Conservation (phyloP, 2,797 vertebrate genomes). For the Squalus acanthias region DNA sequence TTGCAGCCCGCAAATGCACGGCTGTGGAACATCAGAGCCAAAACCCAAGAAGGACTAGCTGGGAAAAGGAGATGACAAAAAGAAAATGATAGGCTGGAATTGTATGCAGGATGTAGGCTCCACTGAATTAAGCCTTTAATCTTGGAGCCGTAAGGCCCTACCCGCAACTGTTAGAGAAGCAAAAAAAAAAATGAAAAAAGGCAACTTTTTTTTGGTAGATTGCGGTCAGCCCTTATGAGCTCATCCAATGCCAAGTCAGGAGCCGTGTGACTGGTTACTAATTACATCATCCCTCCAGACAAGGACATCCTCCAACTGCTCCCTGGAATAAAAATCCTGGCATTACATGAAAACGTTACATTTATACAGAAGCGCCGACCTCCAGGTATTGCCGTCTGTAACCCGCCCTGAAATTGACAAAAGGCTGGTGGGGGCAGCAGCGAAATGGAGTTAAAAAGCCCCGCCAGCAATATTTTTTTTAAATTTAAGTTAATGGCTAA, state of each 20-base stretch:
- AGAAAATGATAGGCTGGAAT: background rate
- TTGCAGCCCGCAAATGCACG: background rate
- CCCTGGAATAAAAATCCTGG: background rate
- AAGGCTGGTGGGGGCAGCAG: too few relatives aligned
- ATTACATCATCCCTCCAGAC: background rate
- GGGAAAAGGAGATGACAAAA: background rate
- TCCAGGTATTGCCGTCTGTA: background rate
- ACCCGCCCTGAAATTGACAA: background rate
- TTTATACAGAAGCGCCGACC: background rate
- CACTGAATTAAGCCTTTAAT: background rate
- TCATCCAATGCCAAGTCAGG: background rate
- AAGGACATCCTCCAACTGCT: background rate
- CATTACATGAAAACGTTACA: background rate
- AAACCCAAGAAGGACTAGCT: background rate
- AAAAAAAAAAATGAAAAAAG: background rate
- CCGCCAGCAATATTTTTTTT: too few relatives aligned
- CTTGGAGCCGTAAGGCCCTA: background rate
- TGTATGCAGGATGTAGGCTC: background rate
- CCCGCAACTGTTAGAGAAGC: background rate
- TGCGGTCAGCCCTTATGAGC: conserved; percentile 1
- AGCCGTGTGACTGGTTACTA: conserved; percentile 6
- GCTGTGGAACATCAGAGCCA: background rate
- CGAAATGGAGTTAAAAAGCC: too few relatives aligned
- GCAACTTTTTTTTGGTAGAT: background rate
- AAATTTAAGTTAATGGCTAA: too few relatives aligned